phyloP scores from a whole-genome alignment of 2,797 vertebrate genomes.

The Hylomyscus alleni region DNA sequence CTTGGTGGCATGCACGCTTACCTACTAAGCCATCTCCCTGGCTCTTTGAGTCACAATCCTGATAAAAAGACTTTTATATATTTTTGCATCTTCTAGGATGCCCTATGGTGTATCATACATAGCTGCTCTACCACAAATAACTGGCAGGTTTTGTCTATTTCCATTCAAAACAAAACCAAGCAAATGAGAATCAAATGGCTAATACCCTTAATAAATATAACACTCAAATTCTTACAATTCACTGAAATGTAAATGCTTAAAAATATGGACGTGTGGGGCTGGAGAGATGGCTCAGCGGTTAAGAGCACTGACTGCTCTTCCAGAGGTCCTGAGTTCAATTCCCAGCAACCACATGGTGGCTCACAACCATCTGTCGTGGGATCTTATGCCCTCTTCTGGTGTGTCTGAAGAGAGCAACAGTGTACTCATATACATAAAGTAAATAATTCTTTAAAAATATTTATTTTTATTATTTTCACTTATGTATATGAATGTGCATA shows the following conservation, averaged over 20 bases:
- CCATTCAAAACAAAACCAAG: not conserved
- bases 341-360: no score
- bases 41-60: not conserved
- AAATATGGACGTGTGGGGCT: not conserved
- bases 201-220: constrained; percentile 17
- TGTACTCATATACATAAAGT: no score
- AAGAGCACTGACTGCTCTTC: no score
- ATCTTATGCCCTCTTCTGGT: no score
- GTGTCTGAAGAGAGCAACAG: no score
- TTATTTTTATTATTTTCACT: not conserved
- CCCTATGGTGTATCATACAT: not conserved
- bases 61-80: not conserved
- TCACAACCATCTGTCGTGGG: no score
- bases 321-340: no score
- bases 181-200: not conserved
- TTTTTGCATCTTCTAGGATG: not conserved
- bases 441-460: no score
- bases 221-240: not conserved
- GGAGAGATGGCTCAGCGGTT: not conserved
- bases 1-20: not conserved
- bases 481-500: not conserved
- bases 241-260: constrained; percentile 12
- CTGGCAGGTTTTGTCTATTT: not conserved
- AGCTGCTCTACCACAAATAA: not conserved
- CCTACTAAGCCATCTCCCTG: not conserved